Conservation (phyloP, 2,888 invertebrate species). For the Xylota segnis region DNA sequence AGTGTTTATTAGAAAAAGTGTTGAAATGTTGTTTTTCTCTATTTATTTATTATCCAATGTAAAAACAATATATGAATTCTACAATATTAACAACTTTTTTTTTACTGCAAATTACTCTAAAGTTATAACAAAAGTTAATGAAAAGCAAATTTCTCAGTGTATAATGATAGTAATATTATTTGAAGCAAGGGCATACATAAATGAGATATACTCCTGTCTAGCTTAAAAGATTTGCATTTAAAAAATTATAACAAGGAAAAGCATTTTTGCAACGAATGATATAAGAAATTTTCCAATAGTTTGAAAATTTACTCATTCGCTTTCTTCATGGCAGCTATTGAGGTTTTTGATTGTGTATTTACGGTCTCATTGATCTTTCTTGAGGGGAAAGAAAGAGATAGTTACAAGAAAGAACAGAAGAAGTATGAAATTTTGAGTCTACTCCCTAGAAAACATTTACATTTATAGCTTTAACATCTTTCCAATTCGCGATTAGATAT, state of each 20-base stretch:
- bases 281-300: constrained; percentile 50
- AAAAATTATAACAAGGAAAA: background rate
- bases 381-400: constrained; percentile 65
- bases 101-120: constrained; percentile 25
- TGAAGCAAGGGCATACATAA: constrained; percentile 7
- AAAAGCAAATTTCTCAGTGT: constrained; percentile 27
- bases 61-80: constrained; percentile 53
- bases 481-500: constrained; percentile 2
- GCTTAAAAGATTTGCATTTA: background rate
- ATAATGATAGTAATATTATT: constrained; percentile 13
- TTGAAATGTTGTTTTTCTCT: constrained; percentile 30
- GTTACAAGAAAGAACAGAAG: constrained; percentile 7
- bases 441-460: background rate
- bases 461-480: constrained; percentile 4
- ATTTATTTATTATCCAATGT: constrained; percentile 68
- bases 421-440: background rate
- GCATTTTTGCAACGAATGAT: constrained; percentile 51
- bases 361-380: constrained; percentile 66
- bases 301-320: constrained; percentile 63
- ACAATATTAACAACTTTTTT: constrained; percentile 48
- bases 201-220: constrained; percentile 4
- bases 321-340: constrained; percentile 30
- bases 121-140: constrained; percentile 35
- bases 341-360: constrained; percentile 2
- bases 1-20: background rate